phyloP scores from a whole-genome alignment of 2,113 vertebrate species.

The Pluvialis apricaria region DNA sequence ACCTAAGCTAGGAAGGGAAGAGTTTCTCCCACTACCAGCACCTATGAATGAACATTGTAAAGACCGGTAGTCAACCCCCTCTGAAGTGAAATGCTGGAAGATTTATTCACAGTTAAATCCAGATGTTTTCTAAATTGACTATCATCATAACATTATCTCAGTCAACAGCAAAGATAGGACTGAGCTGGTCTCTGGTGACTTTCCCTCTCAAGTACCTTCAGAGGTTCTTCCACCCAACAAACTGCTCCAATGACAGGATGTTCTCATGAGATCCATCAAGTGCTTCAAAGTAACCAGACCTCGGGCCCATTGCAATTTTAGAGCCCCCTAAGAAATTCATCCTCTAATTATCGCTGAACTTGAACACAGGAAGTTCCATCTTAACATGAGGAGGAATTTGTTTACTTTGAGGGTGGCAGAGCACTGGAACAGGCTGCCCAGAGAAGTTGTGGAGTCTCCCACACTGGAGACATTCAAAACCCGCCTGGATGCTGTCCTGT shows the following conservation, averaged over 20 bases:
- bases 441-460: too few relatives aligned
- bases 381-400: too few relatives aligned
- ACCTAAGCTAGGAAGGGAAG: not conserved
- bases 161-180: not conserved
- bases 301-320: fast-evolving
- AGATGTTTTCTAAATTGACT: not conserved
- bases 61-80: not conserved
- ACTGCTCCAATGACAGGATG: not conserved
- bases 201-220: not conserved
- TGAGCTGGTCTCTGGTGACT: not conserved
- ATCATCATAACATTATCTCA: not conserved
- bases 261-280: not conserved
- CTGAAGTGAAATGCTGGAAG: not conserved
- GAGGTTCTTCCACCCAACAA: not conserved
- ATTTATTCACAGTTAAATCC: not conserved
- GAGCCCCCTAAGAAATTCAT: not conserved
- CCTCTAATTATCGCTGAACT: not conserved
- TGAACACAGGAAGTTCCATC: too few relatives aligned
- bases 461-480: too few relatives aligned
- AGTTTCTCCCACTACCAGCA: not conserved
- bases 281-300: not conserved
- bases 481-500: too few relatives aligned
- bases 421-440: too few relatives aligned
- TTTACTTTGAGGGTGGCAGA: too few relatives aligned
- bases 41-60: not conserved